Base-by-base conservation (phyloP, 2,113 vertebrate species). In the Amphilophus citrinellus region DNA sequence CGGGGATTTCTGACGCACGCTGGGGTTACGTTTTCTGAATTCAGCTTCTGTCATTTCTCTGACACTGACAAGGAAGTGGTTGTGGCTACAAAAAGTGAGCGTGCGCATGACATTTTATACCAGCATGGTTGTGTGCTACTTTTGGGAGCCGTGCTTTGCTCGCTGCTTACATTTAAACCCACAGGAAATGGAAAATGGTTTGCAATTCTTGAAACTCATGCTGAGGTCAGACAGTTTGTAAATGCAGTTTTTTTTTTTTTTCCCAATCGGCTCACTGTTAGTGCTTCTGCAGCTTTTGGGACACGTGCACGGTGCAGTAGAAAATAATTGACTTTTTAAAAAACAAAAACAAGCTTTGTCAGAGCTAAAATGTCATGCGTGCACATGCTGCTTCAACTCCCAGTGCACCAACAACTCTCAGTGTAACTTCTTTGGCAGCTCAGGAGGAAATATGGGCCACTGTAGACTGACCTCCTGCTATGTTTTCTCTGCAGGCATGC, bases 121-220 rank as follows among this genome's bases (percentile, higher is more conserved):
- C 75, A 65, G 81, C 39, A 35, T 3, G 18, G 63, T 2, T 18
- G 58, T 80, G 89, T 77, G 53, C 93, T 92, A 86, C 91, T 93
- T 94, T 88, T 88, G 87, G 85, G 80, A 87, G 83, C 80, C 61
- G 50, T 7, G 59, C 76, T 66, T 53, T 14, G 57, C 79, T 90
- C n/a, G 59, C 79, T 59, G 62, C 82, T 87, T 80, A 61, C 83
- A 84, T 88, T 87, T 88, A 93, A 95, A 96, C 71, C 92, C 92
- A 95, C 93, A 94, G 95, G 95, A 96, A 95, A 96, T 95, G 95
- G 95, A 96, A 95, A 94, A 92, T 89, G 65, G 78, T 85, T 93
- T 84, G 83, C 89, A 73, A 27, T 87, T 88, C 89, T 91, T 50
- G 4, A 83, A 87, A 82, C 85, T 82, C 76, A 79, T 35, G 79